Percentiles rank a stretch among this genome's conserved stretches.
Conservation (phyloP, 2,113 vertebrate genomes). For the Xenopus tropicalis region UCB_Xtro_10.0 CM004449.2:99636501-99637000, state of each 20-base stretch:
- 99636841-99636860: not conserved
- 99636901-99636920: too few relatives aligned
- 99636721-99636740: not conserved
- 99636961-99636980: too few relatives aligned
- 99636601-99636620: too few relatives aligned
- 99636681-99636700: not conserved
- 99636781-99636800: constrained; percentile 5
- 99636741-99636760: constrained; percentile 31
- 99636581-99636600: too few relatives aligned
- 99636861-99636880: not conserved
- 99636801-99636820: constrained; percentile 12
- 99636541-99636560: constrained; percentile 40
- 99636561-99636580: constrained; percentile 35
- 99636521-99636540: constrained; percentile 12
- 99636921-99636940: too few relatives aligned
- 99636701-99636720: not conserved
- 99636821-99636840: not conserved
- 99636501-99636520: not conserved
- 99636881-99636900: too few relatives aligned
- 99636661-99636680: too few relatives aligned
- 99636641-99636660: too few relatives aligned
- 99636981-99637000: too few relatives aligned
- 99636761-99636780: not conserved
- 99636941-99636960: too few relatives aligned
- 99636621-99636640: too few relatives aligned